Evolutionary conservation across 1,140 invertebrate species (phyloP).

Genomic region (Drosophila santomea): DNA sequence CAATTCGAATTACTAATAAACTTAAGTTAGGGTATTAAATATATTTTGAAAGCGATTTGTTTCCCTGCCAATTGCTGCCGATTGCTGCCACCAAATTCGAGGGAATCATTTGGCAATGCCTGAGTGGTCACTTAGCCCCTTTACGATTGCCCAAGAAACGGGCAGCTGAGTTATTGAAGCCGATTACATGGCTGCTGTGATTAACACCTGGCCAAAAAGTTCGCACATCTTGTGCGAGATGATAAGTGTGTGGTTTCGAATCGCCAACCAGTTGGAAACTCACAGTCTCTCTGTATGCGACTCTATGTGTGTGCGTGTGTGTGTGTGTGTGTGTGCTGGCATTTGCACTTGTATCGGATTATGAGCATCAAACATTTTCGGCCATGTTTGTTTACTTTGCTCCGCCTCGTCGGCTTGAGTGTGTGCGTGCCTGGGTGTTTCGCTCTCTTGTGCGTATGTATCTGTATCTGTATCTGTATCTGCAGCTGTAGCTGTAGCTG

Average conservation of each 20-base stretch:
- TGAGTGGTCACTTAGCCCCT: slow-evolving; percentile 41
- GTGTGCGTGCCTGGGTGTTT: slow-evolving; percentile 59
- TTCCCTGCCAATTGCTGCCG: slow-evolving; percentile 11
- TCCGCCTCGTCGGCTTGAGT: slow-evolving; percentile 74
- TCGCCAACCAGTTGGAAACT: slow-evolving; percentile 54
- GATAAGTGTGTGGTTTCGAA: slow-evolving; percentile 15
- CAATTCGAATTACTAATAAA: too few relatives aligned
- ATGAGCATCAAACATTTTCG: slow-evolving; percentile 84
- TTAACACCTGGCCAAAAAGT: slow-evolving; percentile 64
- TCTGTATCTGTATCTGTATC: slow-evolving; percentile 16
- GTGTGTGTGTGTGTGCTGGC: slow-evolving; percentile 31
- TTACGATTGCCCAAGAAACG: slow-evolving; percentile 23
- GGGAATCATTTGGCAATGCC: slow-evolving; percentile 33
- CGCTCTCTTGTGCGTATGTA: slow-evolving; percentile 47
- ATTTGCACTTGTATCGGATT: slow-evolving; percentile 83
- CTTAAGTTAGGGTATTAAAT: too few relatives aligned
- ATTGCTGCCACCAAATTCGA: slow-evolving; percentile 21
- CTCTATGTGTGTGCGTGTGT: background rate
- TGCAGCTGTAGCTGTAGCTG: slow-evolving; percentile 16
- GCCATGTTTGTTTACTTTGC: slow-evolving; percentile 85
- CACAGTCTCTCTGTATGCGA: too few relatives aligned
- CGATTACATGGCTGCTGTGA: slow-evolving; percentile 64
- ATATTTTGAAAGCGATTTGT: background rate
- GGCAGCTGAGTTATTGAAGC: slow-evolving; percentile 52
- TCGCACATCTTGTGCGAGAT: slow-evolving; percentile 40